Conservation (phyloP, 1,140 invertebrate species). For the Pomacea maculata region DNA sequence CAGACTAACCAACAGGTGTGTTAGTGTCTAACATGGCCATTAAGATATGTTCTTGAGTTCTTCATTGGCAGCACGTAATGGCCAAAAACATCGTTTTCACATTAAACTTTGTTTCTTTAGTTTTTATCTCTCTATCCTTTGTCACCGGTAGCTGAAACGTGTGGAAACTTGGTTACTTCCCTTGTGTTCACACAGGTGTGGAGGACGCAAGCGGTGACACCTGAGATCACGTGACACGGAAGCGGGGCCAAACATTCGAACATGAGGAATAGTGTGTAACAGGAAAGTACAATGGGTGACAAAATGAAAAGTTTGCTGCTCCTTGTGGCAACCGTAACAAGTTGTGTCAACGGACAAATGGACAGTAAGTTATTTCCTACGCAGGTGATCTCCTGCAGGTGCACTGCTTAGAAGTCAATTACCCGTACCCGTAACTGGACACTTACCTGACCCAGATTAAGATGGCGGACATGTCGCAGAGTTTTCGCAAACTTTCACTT, state of each 20-base stretch:
- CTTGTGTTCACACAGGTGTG: background rate
- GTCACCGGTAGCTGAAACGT: background rate
- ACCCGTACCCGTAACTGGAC: background rate
- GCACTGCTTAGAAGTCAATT: background rate
- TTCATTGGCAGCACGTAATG: too few species aligned
- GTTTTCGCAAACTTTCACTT: background rate
- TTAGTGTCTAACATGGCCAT: too few species aligned
- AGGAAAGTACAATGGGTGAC: slow-evolving; percentile 2
- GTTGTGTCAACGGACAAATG: background rate
- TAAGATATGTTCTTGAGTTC: too few species aligned
- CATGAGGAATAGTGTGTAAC: slow-evolving; percentile 12
- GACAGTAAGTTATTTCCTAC: slow-evolving; percentile 7
- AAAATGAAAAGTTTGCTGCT: slow-evolving; percentile 13
- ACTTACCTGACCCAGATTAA: slow-evolving; percentile 13
- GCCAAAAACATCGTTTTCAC: too few species aligned
- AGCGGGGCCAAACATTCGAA: slow-evolving; percentile 27
- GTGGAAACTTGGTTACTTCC: background rate
- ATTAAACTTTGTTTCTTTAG: too few species aligned
- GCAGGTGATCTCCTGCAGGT: background rate
- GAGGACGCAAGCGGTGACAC: background rate
- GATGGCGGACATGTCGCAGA: slow-evolving; percentile 13
- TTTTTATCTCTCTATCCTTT: too few species aligned
- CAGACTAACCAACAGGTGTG: too few species aligned
- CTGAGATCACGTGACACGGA: slow-evolving; percentile 26
- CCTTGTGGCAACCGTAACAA: slow-evolving; percentile 8